Conservation (phyloP, 1,140 invertebrate species). For the Camponotus pennsylvanicus region DNA sequence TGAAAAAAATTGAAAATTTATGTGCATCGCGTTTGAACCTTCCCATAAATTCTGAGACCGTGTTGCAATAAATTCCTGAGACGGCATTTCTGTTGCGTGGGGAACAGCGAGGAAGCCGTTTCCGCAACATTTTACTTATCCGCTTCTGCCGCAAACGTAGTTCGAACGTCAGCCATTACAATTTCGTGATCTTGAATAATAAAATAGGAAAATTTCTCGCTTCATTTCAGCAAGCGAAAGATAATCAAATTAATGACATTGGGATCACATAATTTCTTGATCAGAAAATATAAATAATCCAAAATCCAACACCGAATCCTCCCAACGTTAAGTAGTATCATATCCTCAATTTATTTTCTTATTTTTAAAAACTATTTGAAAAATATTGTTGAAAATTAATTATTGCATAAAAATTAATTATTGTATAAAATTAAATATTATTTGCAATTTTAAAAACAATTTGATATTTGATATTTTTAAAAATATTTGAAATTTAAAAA, state of each 20-base stretch:
- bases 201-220: neutral
- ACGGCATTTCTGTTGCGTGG: constrained; percentile 13
- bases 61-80: constrained; percentile 25
- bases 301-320: neutral
- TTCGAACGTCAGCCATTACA: neutral
- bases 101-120: neutral
- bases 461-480: too few species aligned
- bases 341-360: neutral
- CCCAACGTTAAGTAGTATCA: neutral
- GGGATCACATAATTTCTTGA: too few species aligned
- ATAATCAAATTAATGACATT: neutral
- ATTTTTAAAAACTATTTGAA: neutral
- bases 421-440: too few species aligned
- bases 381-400: too few species aligned
- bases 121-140: neutral
- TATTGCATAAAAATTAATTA: too few species aligned
- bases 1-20: constrained; percentile 35
- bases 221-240: neutral
- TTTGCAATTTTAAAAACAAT: too few species aligned
- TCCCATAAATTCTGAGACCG: neutral
- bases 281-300: neutral
- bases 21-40: constrained; percentile 23
- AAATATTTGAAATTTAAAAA: too few species aligned
- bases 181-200: neutral
- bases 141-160: constrained; percentile 5